phyloP scores from a whole-genome alignment of 2,888 invertebrate species.

The Seira musarum region DNA sequence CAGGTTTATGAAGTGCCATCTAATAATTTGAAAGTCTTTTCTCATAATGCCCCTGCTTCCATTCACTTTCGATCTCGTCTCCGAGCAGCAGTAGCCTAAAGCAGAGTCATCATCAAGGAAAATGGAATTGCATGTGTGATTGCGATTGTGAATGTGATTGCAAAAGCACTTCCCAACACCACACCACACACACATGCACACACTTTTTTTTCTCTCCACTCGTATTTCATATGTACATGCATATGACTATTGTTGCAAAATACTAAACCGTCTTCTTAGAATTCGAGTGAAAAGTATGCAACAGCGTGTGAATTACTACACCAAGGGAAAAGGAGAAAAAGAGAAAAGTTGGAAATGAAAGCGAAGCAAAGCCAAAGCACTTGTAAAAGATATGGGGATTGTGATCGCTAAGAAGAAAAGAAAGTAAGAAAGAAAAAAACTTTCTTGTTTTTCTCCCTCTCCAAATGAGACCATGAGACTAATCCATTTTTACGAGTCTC shows the following conservation, averaged over 20 bases:
- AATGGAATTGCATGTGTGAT: too few species aligned
- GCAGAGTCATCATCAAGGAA: too few species aligned
- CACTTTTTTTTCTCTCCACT: too few species aligned
- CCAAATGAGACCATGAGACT: conserved; percentile 54
- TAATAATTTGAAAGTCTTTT: conserved; percentile 39
- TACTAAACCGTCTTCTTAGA: too few species aligned
- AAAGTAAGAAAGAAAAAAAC: background rate
- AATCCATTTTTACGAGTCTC: conserved; percentile 63
- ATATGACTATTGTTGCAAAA: too few species aligned
- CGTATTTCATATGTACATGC: background rate
- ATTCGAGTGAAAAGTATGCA: background rate
- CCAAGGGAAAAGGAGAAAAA: conserved; percentile 9
- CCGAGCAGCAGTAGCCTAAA: too few species aligned
- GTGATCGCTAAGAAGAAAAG: background rate
- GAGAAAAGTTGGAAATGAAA: conserved; percentile 23
- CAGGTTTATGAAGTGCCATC: conserved; percentile 46
- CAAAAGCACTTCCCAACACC: too few species aligned
- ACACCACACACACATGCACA: too few species aligned
- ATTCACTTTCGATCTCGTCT: too few species aligned
- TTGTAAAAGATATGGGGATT: background rate
- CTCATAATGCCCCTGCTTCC: background rate
- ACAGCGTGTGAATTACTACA: background rate
- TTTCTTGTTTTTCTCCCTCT: conserved; percentile 6
- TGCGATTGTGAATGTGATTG: background rate
- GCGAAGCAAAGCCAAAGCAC: background rate